Evolutionary conservation across 2,888 invertebrate genomes (phyloP).

Genomic region (Platycnemis pennipes): DNA sequence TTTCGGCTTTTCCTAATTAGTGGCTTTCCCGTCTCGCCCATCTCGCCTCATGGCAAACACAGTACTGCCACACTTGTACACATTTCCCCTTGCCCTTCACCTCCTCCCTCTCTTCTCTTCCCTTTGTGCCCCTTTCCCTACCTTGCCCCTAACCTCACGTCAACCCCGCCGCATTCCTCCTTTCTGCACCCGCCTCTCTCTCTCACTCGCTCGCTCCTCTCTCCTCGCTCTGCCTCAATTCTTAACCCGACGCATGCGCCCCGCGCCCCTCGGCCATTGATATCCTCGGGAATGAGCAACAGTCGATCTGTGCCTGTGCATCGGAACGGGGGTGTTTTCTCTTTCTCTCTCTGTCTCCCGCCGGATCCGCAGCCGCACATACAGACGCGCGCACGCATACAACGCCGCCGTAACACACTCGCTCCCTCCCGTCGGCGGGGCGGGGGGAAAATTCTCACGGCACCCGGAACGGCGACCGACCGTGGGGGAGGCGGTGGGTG

Average conservation of each 20-base stretch:
- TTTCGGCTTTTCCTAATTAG: constrained; percentile 39
- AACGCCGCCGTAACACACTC: no score
- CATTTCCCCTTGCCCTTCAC: background rate
- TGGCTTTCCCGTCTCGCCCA: background rate
- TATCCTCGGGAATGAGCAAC: constrained; percentile 29
- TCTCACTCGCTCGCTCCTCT: background rate
- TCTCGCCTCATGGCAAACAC: background rate
- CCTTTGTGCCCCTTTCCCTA: background rate
- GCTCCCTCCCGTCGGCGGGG: no score
- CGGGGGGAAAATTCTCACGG: no score
- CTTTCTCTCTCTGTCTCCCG: background rate
- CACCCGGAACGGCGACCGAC: no score
- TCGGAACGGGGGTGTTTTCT: background rate
- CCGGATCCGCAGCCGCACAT: background rate
- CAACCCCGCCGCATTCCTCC: background rate
- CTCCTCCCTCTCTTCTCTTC: background rate
- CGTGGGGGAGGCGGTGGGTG: no score
- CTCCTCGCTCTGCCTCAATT: background rate
- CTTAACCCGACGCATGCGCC: constrained; percentile 24
- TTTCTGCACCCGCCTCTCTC: background rate
- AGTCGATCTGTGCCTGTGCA: constrained; percentile 29
- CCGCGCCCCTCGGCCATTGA: background rate
- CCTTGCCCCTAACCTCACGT: no score
- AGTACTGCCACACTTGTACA: background rate
- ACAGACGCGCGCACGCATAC: background rate